Conservation (phyloP, 2,797 vertebrate species). For the Hydrophis major region DNA sequence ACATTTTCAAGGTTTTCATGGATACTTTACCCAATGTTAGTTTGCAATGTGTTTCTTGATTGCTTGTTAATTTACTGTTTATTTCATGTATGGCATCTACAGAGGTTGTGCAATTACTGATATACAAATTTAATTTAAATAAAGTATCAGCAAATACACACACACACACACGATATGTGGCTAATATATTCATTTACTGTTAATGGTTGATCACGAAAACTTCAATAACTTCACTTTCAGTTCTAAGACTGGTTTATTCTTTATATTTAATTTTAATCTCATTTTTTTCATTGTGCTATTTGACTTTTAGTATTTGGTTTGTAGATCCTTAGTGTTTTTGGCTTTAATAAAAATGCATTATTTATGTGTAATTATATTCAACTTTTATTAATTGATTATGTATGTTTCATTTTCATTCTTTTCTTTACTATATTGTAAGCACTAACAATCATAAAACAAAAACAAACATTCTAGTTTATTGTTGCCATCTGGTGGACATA, state of each 20-base stretch:
- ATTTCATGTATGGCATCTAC: background rate
- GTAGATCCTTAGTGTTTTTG: background rate
- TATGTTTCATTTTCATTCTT: background rate
- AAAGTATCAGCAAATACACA: background rate
- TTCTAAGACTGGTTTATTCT: background rate
- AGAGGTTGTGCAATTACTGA: background rate
- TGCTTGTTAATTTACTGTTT: background rate
- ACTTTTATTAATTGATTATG: background rate
- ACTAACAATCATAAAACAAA: background rate
- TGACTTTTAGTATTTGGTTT: background rate
- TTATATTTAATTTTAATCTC: background rate
- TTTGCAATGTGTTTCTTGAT: too few relatives aligned
- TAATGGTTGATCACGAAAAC: background rate
- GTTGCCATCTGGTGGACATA: background rate
- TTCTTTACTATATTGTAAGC: background rate
- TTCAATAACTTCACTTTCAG: background rate
- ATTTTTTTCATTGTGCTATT: background rate
- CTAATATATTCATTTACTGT: background rate
- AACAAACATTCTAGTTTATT: background rate
- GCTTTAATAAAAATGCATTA: background rate
- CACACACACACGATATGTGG: background rate
- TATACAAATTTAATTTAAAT: background rate
- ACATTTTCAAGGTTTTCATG: too few relatives aligned
- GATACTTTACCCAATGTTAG: too few relatives aligned
- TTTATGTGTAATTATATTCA: background rate